Base-by-base conservation (phyloP, 2,113 vertebrate species). In the Ursus arctos region DNA sequence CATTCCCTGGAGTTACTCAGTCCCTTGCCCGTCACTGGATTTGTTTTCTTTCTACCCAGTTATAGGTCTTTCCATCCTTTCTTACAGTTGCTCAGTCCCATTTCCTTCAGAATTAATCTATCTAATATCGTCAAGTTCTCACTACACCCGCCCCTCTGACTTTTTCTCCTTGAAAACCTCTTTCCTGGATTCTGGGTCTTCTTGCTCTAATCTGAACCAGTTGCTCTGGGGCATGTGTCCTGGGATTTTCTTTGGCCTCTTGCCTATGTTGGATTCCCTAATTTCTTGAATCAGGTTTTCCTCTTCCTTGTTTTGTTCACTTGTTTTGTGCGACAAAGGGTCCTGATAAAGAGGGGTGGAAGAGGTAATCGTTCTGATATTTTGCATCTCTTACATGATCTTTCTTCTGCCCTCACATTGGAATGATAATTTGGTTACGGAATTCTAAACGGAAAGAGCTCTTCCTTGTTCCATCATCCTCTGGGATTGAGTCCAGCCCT, bases 241-340 rank as follows among this genome's bases (percentile, higher is more conserved):
- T 87, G 85, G 31, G 18, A 67, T 71, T n/a, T 77, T 92, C 85
- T 36, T 69, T 74, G 90, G n/a, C 53, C n/a, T 57, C 53, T 86
- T 91, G 67, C 49, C 61, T 84, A 26, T 19, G 53, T 61, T 33
- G 2, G 12, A 96, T 47, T 76, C 67, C 47, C 8, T n/a, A 6
- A 72, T 84, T 88, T 91, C 63, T 77, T 69, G 53, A 85, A 93
- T 19, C 16, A 8, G 84, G 33, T 88, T 49, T 69, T 76, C n/a
- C n/a, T 69, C n/a, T n/a, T 92, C 47, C 15, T 88, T 55, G 18
- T 83, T 86, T 84, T 72, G 63, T 8, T 88, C 51, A 36, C 7
- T 91, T 65, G 55, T 74, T 87, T 94, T 65, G 16, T 49, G 7
- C 31, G 21, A n/a, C n/a, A 88, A 40, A 43, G 2, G 24, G 59